Conservation (phyloP, 2,113 vertebrate species). For the Bucco capensis region DNA sequence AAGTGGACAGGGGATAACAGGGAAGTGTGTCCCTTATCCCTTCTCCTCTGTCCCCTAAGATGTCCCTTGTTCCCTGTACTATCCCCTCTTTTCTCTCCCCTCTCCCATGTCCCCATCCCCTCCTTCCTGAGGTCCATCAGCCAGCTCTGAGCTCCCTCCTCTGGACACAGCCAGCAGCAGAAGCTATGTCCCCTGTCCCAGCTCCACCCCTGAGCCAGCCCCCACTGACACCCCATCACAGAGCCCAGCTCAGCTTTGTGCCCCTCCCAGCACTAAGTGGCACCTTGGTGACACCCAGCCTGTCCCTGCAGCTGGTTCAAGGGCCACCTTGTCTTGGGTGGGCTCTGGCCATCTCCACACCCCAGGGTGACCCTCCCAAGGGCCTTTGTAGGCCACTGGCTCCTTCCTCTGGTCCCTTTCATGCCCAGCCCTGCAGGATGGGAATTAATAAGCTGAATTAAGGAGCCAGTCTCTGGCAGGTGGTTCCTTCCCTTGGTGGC, state of each 20-base stretch:
- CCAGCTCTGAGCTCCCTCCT: slow-evolving; percentile 19
- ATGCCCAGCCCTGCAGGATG: neutral
- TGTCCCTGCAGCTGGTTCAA: neutral
- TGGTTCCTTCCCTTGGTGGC: neutral
- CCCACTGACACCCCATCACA: neutral
- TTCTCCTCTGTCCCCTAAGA: neutral
- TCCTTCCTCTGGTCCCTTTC: neutral
- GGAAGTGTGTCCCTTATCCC: accelerated
- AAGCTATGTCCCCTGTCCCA: neutral
- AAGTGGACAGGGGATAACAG: accelerated
- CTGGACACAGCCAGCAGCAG: neutral
- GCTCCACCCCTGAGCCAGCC: neutral
- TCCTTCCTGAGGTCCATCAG: neutral
- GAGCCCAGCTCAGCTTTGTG: neutral
- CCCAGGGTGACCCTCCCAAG: neutral
- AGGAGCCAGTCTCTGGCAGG: neutral
- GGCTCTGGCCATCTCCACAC: neutral
- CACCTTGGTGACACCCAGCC: neutral
- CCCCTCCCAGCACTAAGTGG: neutral
- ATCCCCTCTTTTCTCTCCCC: neutral
- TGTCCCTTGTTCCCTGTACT: neutral
- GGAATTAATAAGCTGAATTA: neutral
- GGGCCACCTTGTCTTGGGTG: neutral
- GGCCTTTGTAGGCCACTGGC: neutral
- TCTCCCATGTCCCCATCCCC: no score